Percentiles rank a stretch among this genome's conserved stretches.
These are phyloP conservation scores for Myotis daubentonii DNA, from an alignment of 2,797 vertebrate species.

Conservation along the genomic window DNA sequence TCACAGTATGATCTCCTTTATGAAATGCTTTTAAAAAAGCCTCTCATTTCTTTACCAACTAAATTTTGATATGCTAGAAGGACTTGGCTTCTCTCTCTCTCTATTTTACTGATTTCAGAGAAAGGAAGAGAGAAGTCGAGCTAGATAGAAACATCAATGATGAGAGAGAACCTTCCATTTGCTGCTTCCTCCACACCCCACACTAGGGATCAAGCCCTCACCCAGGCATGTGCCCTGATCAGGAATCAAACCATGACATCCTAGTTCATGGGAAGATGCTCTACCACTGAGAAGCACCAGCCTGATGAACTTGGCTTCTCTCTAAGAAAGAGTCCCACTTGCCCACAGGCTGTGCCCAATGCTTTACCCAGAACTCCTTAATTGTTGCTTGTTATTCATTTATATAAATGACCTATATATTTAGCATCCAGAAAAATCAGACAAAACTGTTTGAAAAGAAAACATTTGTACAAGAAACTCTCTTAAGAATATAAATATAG, in stretches of 20 bases:
- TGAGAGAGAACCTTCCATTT: no score
- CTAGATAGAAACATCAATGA: no score
- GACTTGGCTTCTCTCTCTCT: not conserved
- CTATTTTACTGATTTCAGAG: no score
- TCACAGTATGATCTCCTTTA: not conserved
- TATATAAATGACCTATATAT: not conserved
- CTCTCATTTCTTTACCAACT: not conserved
- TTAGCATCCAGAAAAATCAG: not conserved
- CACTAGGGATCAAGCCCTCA: no score
- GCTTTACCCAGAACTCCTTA: not conserved
- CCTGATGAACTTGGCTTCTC: not conserved
- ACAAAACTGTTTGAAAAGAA: not conserved
- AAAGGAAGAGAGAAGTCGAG: no score
- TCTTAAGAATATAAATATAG: not conserved
- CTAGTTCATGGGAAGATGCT: no score
- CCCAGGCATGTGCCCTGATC: no score
- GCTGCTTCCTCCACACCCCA: no score
- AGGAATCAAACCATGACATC: no score
- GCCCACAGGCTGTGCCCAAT: not conserved
- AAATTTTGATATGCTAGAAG: not conserved
- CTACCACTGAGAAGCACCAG: no score
- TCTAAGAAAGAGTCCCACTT: not conserved
- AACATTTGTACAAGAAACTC: not conserved
- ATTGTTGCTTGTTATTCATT: not conserved
- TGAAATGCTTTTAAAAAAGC: not conserved